Conservation (phyloP, 2,888 invertebrate genomes). For the Penaeus monodon region DNA sequence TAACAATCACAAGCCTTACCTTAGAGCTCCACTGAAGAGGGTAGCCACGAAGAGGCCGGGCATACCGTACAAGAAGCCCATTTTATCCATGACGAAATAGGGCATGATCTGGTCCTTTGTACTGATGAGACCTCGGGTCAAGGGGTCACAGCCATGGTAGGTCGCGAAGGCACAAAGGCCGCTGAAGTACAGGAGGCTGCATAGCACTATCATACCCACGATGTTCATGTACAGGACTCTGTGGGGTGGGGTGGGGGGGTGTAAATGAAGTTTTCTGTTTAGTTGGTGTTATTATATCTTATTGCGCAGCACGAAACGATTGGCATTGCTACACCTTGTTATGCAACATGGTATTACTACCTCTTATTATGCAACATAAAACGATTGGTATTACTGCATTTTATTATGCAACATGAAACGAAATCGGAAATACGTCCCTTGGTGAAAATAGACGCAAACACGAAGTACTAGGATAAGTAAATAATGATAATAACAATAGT, state of each 20-base stretch:
- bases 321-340: too few relatives aligned
- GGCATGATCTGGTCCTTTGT: constrained; percentile 3
- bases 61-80: neutral
- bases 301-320: too few relatives aligned
- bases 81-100: constrained; percentile 6
- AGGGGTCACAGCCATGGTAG: neutral
- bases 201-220: neutral
- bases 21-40: neutral
- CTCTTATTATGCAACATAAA: too few relatives aligned
- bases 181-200: neutral
- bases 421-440: too few relatives aligned
- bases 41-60: constrained; percentile 3
- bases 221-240: constrained; percentile 1
- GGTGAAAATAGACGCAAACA: too few relatives aligned
- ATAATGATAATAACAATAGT: too few relatives aligned
- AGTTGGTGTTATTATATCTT: too few relatives aligned
- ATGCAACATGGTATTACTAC: too few relatives aligned
- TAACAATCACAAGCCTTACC: neutral
- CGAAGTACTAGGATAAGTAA: too few relatives aligned
- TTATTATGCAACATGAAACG: too few relatives aligned
- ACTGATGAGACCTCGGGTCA: neutral
- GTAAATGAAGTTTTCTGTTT: neutral
- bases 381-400: too few relatives aligned
- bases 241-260: neutral
- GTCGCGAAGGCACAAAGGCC: neutral